phyloP scores from a whole-genome alignment of 2,888 invertebrate genomes.

The Craniophora ligustri region DNA sequence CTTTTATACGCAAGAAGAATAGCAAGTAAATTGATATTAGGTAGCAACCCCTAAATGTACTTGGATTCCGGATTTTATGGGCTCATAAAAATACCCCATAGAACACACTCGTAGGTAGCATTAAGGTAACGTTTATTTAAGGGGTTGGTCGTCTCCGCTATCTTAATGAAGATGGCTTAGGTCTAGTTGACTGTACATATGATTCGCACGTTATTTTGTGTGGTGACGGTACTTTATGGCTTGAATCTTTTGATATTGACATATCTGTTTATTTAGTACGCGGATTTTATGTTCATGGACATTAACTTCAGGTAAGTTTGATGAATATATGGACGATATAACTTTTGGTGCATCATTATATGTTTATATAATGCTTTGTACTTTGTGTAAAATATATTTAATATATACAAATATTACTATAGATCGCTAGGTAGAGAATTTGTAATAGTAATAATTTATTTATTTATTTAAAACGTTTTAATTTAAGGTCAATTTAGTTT shows the following conservation, averaged over 20 bases:
- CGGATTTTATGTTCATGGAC: not conserved
- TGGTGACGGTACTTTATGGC: constrained; percentile 6
- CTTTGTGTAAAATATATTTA: too few species aligned
- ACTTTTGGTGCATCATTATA: too few species aligned
- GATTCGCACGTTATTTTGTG: constrained; percentile 12
- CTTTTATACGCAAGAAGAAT: constrained; percentile 47
- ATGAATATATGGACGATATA: not conserved
- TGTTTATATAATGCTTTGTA: too few species aligned
- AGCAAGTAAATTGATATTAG: constrained; percentile 53
- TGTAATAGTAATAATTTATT: too few species aligned
- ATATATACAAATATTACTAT: too few species aligned
- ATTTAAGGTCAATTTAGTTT: too few species aligned
- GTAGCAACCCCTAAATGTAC: constrained; percentile 46
- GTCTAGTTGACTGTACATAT: constrained; percentile 21
- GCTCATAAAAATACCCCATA: constrained; percentile 55
- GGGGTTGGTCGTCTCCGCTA: constrained; percentile 24
- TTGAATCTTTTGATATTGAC: not conserved
- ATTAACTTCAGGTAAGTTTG: not conserved
- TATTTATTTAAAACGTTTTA: too few species aligned
- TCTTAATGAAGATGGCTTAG: constrained; percentile 49
- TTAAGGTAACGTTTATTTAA: constrained; percentile 53
- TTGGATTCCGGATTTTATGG: constrained; percentile 50
- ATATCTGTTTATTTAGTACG: not conserved
- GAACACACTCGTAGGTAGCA: constrained; percentile 46
- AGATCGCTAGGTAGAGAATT: too few species aligned